Evolutionary conservation across 2,113 vertebrate genomes (phyloP).

Genomic region (Suricata suricatta): DNA sequence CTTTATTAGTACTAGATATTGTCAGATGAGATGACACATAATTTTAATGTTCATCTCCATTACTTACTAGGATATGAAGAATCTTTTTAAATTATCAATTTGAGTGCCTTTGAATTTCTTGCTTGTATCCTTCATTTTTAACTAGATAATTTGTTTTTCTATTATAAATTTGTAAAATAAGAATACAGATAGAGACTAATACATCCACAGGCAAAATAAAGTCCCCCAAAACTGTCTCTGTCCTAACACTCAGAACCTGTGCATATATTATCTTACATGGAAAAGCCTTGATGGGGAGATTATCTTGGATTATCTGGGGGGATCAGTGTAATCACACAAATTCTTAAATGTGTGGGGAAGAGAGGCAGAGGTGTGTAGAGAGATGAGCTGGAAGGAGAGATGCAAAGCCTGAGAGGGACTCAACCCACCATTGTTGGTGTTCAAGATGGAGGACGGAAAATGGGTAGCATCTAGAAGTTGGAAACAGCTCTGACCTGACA

Average conservation of each 20-base stretch:
- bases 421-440: not conserved
- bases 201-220: not conserved
- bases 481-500: not conserved
- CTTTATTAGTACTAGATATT: not conserved
- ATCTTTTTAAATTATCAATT: not conserved
- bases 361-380: not conserved
- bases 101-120: not conserved
- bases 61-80: not conserved
- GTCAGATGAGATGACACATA: not conserved
- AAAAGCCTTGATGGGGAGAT: not conserved
- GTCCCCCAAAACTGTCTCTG: not conserved
- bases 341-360: not conserved
- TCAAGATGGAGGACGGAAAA: not conserved
- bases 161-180: not conserved
- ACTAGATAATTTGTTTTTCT: not conserved
- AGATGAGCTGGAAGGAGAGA: not conserved
- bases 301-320: not conserved
- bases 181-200: not conserved
- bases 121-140: not conserved
- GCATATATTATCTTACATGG: not conserved
- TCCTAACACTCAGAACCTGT: not conserved
- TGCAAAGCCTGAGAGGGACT: not conserved
- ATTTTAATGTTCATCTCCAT: not conserved
- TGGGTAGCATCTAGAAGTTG: not conserved
- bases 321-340: not conserved